Base-by-base conservation (phyloP, 2,113 vertebrate species). In the Platycercus adscitus region DNA sequence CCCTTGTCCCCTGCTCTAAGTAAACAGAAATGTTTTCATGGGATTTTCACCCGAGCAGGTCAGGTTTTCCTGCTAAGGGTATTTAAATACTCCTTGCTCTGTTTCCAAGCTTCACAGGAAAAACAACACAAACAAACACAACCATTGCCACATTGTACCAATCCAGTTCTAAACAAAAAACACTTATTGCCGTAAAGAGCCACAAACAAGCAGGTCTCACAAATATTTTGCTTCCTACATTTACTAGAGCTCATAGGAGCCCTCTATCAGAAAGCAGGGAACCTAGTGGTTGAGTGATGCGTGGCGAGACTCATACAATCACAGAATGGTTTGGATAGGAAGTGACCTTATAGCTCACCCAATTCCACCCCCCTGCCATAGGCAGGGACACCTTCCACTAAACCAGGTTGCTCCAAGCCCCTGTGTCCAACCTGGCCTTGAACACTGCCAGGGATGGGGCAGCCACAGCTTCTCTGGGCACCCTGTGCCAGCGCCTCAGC, bases 241-340 rank as follows among this genome's bases (percentile, higher is more conserved):
- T 73, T 49, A 39, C 8, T 28, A 18, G 6, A 73, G 31, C 6
- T 29, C 28, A 11, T 7, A 68, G 26, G 11, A 80, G 41, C 16
- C 37, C 15, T 39, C 52, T 3, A 2, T 60, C 13, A 78, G 63
- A 66, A 77, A 88, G 44, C 15, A 10, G 35, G 66, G 29, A 84
- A 39, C 19, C 13, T 7, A 4, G 0, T 6, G 7, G 7, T 3
- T 39, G 35, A 60, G 52, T 37, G 41, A 44, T 1, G 2, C 26
- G 46, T 20, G 33, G 15, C 20, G 41, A 52, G 46, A 58, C 10
- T 35, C 56, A 35, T 10, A 58, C 13, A 35, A 58, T 35, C 56
- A 10, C 21, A 10, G 20, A 58, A 35, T n/a, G 14, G 21, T 35
- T 58, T 58, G 33, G 21, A 14, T 24, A 24, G 21, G n/a, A 58